phyloP scores from a whole-genome alignment of 2,797 vertebrate genomes.

The Meriones psammophilus region DNA sequence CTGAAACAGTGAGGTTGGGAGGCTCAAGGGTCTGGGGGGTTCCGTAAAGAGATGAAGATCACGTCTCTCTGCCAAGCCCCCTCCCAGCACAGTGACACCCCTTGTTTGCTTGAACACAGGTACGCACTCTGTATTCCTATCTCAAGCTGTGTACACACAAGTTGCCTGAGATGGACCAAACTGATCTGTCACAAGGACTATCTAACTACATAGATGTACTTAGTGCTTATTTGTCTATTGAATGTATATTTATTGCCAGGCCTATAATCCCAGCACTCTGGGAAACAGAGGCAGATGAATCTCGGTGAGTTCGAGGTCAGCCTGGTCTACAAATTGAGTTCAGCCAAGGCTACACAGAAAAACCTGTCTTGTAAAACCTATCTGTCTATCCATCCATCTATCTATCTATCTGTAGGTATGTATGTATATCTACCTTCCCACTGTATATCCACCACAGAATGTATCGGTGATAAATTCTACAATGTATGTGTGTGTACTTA shows the following conservation, averaged over 20 bases:
- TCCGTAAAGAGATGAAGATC: slow-evolving; percentile 55
- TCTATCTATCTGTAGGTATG: too few relatives aligned
- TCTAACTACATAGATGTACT: neutral
- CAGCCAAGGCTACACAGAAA: too few relatives aligned
- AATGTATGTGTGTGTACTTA: neutral
- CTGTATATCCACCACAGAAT: neutral
- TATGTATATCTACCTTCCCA: neutral
- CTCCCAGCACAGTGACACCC: neutral
- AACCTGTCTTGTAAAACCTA: too few relatives aligned
- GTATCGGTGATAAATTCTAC: neutral
- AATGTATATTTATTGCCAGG: neutral
- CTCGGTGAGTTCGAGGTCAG: too few relatives aligned
- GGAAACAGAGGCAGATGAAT: too few relatives aligned
- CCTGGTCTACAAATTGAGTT: too few relatives aligned
- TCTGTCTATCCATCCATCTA: too few relatives aligned
- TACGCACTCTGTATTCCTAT: neutral
- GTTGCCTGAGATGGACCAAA: neutral
- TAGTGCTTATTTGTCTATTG: neutral
- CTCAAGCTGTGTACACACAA: neutral
- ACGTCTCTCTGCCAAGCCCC: neutral
- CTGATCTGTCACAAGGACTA: neutral
- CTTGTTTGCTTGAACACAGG: neutral
- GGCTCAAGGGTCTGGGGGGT: slow-evolving; percentile 50
- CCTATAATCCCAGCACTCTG: too few relatives aligned
- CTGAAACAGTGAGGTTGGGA: slow-evolving; percentile 73